Base-by-base conservation (phyloP, 2,797 vertebrate species). In the Meriones psammophilus region DNA sequence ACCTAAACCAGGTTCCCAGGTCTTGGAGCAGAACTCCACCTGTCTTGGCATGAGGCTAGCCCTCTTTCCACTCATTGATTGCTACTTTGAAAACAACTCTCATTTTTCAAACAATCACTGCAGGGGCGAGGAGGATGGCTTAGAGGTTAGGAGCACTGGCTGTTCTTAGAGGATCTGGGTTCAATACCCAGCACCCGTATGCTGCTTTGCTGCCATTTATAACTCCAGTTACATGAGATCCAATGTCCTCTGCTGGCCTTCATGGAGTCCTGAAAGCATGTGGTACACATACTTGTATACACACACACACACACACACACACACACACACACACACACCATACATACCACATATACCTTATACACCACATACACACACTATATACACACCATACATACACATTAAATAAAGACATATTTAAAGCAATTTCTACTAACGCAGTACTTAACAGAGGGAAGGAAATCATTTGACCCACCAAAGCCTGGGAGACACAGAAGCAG, bases 401-500 rank as follows among this genome's bases (percentile, higher is more conserved):
- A n/a, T 46, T 50, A 54, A 8, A 8, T 54, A 50, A 14, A 60
- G 26, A 84, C 30, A 85, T 68, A 66, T 84, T 26, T 56, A 18
- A 62, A 73, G 74, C 33, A 50, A 33, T 60, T 8, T 12, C 12
- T 64, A 62, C 24, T 17, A 69, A 88, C 39, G 79, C 24, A 7
- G 54, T 36, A 7, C 58, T 62, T 54, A 91, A 28, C 46, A 13
- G 26, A 84, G 56, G 60, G 46, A 77, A 88, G 26, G 60, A 78
- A 83, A 73, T 0, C 0, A 33, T 56, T 58, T 15, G 33, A 88
- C 13, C 6, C 6, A 56, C 66, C 62, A 71, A 62, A 60, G 20
- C 8, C 33, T 71, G 0, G 3, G 2, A 56, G 62, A 64, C 14
- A 18, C 5, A 5, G 10, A 28, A 22, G 10, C 5, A 2, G 0